Conservation (phyloP, 2,888 invertebrate genomes). For the Tetragnatha montana region DNA sequence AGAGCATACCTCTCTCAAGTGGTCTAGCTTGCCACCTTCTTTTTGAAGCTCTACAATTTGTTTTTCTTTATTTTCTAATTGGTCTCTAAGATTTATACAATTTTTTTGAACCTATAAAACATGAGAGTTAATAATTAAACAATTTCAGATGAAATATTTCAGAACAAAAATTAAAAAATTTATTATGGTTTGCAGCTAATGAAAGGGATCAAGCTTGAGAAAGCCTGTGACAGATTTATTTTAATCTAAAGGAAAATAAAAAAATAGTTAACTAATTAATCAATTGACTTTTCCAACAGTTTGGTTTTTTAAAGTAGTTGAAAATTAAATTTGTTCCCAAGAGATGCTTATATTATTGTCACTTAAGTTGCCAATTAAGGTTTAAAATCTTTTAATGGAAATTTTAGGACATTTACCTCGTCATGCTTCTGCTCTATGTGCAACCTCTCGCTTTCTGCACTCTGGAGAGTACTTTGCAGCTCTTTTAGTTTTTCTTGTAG, state of each 20-base stretch:
- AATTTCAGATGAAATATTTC: neutral
- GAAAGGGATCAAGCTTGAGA: too few species aligned
- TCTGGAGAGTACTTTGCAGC: constrained; percentile 71
- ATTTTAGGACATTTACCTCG: constrained; percentile 61
- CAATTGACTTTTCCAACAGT: neutral
- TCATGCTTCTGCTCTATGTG: constrained; percentile 69
- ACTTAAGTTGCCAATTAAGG: too few species aligned
- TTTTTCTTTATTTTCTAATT: constrained; percentile 68
- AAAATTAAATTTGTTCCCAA: neutral
- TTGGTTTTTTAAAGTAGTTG: neutral
- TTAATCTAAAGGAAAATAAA: neutral
- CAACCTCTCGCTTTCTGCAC: constrained; percentile 72
- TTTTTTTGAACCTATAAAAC: constrained; percentile 64
- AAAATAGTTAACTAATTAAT: neutral
- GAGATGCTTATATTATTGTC: neutral
- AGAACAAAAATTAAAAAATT: constrained; percentile 8
- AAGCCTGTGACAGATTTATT: too few species aligned
- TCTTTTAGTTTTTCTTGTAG: constrained; percentile 72
- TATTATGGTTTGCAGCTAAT: neutral
- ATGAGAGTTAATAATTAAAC: neutral
- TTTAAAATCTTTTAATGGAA: too few species aligned
- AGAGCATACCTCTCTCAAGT: constrained; percentile 48
- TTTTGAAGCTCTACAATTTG: constrained; percentile 66
- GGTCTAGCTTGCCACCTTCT: constrained; percentile 48
- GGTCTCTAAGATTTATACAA: constrained; percentile 63